Evolutionary conservation across 2,113 vertebrate genomes (phyloP).

Genomic region (Pelecanus crispus): DNA sequence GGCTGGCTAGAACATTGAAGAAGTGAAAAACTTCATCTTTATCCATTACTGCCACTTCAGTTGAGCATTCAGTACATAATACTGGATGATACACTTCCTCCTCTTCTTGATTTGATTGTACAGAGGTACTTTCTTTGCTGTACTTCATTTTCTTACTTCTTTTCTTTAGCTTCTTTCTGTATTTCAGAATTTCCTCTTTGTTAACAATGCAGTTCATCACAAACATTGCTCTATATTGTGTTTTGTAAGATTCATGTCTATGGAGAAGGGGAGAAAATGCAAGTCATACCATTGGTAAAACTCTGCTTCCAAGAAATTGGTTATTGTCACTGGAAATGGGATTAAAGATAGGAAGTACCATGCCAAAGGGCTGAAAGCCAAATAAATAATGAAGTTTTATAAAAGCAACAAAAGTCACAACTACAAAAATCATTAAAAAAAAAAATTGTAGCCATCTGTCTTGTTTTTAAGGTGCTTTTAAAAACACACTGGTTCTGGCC

Average conservation of each 20-base stretch:
- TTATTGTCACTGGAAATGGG: neutral
- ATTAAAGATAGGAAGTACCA: neutral
- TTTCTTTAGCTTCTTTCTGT: slow-evolving; percentile 76
- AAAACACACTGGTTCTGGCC: neutral
- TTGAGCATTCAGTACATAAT: slow-evolving; percentile 87
- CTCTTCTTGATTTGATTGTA: slow-evolving; percentile 43
- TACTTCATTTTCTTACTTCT: slow-evolving; percentile 70
- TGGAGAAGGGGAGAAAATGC: slow-evolving; percentile 34
- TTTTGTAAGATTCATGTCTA: slow-evolving; percentile 93
- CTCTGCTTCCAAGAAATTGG: neutral
- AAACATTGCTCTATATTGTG: slow-evolving; percentile 97
- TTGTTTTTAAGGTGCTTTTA: neutral
- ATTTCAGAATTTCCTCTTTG: slow-evolving; percentile 85
- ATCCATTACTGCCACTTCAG: slow-evolving; percentile 93
- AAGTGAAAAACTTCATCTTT: slow-evolving; percentile 96
- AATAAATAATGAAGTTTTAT: neutral
- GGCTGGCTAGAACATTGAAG: slow-evolving; percentile 93
- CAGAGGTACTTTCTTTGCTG: neutral
- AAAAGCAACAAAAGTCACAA: neutral
- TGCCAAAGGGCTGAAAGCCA: neutral
- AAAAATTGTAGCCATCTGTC: neutral
- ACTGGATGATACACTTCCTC: slow-evolving; percentile 91
- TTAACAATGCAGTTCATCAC: slow-evolving; percentile 95
- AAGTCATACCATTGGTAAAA: neutral
- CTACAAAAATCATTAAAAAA: neutral